A percentile compares a stretch with the other conserved stretches of the same genome.
phyloP scores from a whole-genome alignment of 2,797 vertebrate genomes.

The Astyanax mexicanus region DNA sequence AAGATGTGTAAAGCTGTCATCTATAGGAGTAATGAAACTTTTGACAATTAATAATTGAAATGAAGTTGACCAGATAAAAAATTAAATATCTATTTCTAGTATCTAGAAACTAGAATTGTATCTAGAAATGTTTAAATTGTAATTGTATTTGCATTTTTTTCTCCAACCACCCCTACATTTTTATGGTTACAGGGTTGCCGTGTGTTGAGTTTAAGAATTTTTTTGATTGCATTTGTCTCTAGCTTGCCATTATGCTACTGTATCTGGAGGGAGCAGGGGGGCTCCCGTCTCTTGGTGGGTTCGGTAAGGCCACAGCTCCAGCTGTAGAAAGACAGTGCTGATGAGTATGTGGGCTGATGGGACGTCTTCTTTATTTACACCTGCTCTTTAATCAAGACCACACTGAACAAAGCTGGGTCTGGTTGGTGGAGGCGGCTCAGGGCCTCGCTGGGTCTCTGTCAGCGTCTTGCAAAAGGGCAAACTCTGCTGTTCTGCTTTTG shows the following conservation, averaged over 20 bases:
- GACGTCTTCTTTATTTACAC: conserved; percentile 51
- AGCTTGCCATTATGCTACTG: too few species aligned
- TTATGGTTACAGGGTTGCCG: too few species aligned
- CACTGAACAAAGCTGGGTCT: conserved; percentile 46
- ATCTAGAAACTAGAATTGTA: too few species aligned
- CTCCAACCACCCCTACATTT: too few species aligned
- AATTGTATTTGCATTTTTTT: too few species aligned
- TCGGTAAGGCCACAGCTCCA: conserved; percentile 21
- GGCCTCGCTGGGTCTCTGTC: conserved; percentile 41
- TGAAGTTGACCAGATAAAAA: too few species aligned
- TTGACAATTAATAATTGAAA: too few species aligned
- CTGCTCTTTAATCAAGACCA: conserved; percentile 52
- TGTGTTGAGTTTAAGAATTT: too few species aligned
- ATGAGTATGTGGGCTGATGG: conserved; percentile 47
- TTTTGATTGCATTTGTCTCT: background rate
- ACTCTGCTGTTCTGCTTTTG: conserved; percentile 40
- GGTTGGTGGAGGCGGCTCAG: conserved; percentile 35
- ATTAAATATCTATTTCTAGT: too few species aligned
- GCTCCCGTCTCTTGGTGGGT: background rate
- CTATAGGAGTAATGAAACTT: too few species aligned
- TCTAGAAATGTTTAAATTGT: too few species aligned
- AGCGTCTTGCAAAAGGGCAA: conserved; percentile 51
- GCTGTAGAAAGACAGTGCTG: conserved; percentile 17
- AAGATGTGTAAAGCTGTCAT: too few species aligned
- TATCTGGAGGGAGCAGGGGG: background rate